Evolutionary conservation across 2,888 invertebrate species (phyloP).

Genomic region (Creontiades dilutus): DNA sequence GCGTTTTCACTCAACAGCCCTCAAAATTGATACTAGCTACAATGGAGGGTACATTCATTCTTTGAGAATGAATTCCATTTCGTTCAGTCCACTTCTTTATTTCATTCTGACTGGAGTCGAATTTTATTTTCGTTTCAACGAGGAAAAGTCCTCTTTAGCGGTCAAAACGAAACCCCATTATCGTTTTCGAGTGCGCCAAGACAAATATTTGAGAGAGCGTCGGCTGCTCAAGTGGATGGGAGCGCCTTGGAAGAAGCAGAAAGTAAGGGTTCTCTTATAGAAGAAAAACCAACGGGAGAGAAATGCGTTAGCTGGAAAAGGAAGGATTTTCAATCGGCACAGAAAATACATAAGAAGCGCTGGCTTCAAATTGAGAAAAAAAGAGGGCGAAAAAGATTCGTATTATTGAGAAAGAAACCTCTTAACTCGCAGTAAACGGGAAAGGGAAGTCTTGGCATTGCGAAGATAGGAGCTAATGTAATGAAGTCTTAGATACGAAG

Average conservation of each 20-base stretch:
- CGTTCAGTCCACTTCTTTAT: too few species aligned
- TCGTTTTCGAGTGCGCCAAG: slow-evolving; percentile 40
- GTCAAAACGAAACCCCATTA: neutral
- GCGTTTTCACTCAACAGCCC: too few species aligned
- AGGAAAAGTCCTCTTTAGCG: neutral
- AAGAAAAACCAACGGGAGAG: neutral
- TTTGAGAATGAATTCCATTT: too few species aligned
- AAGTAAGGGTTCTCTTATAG: neutral
- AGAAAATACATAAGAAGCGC: neutral
- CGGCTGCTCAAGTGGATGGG: slow-evolving; percentile 27
- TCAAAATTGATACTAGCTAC: too few species aligned
- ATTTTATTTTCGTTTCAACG: neutral
- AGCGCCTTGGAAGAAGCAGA: neutral
- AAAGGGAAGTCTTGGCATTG: too few species aligned
- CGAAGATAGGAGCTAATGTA: too few species aligned
- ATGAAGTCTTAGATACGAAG: too few species aligned
- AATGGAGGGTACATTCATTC: too few species aligned
- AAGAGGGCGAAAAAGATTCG: neutral
- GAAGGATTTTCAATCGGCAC: neutral
- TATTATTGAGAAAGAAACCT: slow-evolving; percentile 2
- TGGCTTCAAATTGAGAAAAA: neutral
- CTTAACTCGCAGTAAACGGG: neutral
- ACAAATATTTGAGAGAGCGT: slow-evolving; percentile 32
- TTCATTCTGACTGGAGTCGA: neutral
- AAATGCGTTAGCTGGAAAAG: neutral